These are phyloP conservation scores for Tetragonula clypearis DNA, from an alignment of 1,140 invertebrate genomes.

Conservation along the genomic window DNA sequence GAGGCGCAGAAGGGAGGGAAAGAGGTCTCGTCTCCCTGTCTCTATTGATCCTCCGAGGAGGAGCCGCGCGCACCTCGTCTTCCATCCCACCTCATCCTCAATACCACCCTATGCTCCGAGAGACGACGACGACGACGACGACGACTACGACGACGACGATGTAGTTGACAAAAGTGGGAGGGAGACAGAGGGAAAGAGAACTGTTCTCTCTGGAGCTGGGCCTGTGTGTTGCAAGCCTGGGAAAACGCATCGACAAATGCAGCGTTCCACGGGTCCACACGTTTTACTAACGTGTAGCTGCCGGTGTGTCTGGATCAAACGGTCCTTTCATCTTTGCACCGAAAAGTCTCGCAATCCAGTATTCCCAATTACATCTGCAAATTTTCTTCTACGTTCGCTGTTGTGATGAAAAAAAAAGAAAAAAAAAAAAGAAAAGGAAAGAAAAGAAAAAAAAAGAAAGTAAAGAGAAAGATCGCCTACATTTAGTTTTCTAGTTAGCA, in stretches of 20 bases:
- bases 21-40: constrained; percentile 81
- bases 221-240: constrained; percentile 53
- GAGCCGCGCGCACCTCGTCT: constrained; percentile 79
- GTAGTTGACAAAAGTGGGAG: constrained; percentile 11
- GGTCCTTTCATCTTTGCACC: constrained; percentile 37
- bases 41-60: constrained; percentile 81
- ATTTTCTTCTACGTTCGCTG: constrained; percentile 6
- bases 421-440: too few relatives aligned
- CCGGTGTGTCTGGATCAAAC: constrained; percentile 38
- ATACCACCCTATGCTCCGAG: constrained; percentile 56
- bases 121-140: constrained; percentile 46
- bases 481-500: neutral
- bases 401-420: too few relatives aligned
- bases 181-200: constrained; percentile 43
- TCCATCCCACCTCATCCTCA: constrained; percentile 74
- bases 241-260: constrained; percentile 53
- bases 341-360: constrained; percentile 27
- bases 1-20: constrained; percentile 62
- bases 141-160: constrained; percentile 1
- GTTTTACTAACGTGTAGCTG: constrained; percentile 39
- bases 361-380: constrained; percentile 28
- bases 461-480: neutral
- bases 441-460: too few relatives aligned
- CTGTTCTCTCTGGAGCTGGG: constrained; percentile 45
- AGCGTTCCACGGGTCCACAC: constrained; percentile 17